Evolutionary conservation across 2,888 invertebrate species (phyloP).

Genomic region (Proisotoma minuta): DNA sequence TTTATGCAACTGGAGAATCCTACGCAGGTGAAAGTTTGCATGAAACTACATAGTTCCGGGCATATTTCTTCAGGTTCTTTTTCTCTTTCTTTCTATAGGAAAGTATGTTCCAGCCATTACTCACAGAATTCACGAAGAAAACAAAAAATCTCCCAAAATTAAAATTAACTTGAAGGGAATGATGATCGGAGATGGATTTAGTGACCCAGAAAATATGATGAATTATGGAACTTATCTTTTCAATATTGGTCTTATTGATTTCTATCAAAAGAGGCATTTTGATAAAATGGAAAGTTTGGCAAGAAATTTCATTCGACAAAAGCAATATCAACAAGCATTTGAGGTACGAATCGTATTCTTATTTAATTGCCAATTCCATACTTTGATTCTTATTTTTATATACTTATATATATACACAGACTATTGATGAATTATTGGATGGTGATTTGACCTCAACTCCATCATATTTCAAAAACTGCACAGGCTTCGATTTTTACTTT

Average conservation of each 20-base stretch:
- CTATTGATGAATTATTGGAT: conserved; percentile 66
- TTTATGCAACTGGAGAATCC: conserved; percentile 85
- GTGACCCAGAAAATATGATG: conserved; percentile 72
- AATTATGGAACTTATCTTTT: conserved; percentile 74
- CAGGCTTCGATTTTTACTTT: conserved; percentile 71
- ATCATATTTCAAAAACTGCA: conserved; percentile 66
- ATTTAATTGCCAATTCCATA: neutral
- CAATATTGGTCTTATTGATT: conserved; percentile 68
- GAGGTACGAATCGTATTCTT: conserved; percentile 51
- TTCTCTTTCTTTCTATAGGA: conserved; percentile 51
- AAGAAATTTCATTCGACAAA: conserved; percentile 62
- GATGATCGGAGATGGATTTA: conserved; percentile 73
- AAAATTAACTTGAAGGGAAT: conserved; percentile 65
- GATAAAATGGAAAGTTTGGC: conserved; percentile 59
- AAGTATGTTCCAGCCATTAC: conserved; percentile 63
- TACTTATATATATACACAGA: conserved; percentile 30
- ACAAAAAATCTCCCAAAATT: conserved; percentile 48
- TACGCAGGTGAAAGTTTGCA: conserved; percentile 62
- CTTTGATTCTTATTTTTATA: neutral
- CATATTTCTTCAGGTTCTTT: too few species aligned
- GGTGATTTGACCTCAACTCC: conserved; percentile 58
- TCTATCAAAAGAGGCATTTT: conserved; percentile 60
- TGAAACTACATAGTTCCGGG: conserved; percentile 13
- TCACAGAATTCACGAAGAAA: conserved; percentile 65
- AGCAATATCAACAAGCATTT: conserved; percentile 66